These are phyloP conservation scores for Penaeus vannamei DNA, from an alignment of 1,140 invertebrate genomes.

Conservation along the genomic window DNA sequence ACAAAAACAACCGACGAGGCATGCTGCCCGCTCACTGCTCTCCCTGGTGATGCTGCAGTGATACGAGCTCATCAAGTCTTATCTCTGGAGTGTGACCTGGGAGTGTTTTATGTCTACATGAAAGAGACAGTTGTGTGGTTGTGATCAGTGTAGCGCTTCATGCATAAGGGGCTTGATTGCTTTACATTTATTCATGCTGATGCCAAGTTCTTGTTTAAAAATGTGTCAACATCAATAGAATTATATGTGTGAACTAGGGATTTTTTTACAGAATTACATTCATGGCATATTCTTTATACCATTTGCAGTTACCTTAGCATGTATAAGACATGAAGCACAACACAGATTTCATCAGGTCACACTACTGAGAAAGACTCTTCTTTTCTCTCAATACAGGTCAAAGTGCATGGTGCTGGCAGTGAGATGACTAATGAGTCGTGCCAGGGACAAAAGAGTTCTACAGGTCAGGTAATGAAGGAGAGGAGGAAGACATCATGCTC, in stretches of 20 bases:
- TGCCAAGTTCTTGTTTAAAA: neutral
- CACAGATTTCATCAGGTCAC: neutral
- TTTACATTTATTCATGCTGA: neutral
- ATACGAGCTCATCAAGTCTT: no score
- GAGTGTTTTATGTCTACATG: no score
- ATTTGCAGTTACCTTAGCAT: no score
- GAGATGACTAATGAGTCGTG: conserved; percentile 4
- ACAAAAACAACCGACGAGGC: no score
- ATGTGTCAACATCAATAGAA: conserved; percentile 33
- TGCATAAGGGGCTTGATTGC: no score
- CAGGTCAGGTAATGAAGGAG: neutral
- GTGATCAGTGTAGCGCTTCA: no score
- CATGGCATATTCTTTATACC: neutral
- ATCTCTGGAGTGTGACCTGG: no score
- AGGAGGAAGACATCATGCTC: conserved; percentile 11
- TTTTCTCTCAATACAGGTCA: neutral
- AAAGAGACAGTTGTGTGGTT: no score
- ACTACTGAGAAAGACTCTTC: neutral
- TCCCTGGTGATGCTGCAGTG: no score
- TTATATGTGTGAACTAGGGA: conserved; percentile 12
- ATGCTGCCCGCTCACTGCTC: no score
- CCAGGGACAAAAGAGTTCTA: neutral
- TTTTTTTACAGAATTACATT: conserved; percentile 1
- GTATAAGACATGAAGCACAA: no score
- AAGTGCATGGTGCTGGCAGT: neutral